These are phyloP conservation scores for Antennarius striatus DNA, from an alignment of 2,113 vertebrate species.

Conservation along the genomic window DNA sequence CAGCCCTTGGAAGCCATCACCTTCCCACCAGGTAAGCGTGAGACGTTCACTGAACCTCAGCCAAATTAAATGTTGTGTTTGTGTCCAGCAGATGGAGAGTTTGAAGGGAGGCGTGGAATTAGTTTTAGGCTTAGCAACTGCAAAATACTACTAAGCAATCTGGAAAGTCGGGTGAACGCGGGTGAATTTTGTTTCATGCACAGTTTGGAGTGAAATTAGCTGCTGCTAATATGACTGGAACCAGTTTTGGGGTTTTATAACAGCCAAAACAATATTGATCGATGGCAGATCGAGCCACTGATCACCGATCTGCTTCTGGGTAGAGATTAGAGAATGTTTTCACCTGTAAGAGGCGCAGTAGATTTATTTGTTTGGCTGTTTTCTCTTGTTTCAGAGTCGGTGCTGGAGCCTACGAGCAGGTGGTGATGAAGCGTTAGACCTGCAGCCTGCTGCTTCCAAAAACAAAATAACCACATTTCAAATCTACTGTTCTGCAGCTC, in stretches of 20 bases:
- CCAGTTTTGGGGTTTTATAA: too few species aligned
- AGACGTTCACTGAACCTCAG: background rate
- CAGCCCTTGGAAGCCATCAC: constrained; percentile 93
- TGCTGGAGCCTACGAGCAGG: constrained; percentile 95
- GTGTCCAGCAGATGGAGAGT: background rate
- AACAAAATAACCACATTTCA: background rate
- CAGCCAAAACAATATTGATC: too few species aligned
- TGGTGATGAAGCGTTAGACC: constrained; percentile 86
- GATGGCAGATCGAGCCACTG: too few species aligned
- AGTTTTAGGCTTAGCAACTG: too few species aligned
- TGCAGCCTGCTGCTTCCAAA: constrained; percentile 18
- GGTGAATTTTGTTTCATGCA: too few species aligned
- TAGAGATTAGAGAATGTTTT: too few species aligned
- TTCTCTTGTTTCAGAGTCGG: constrained; percentile 80
- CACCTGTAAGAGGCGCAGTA: too few species aligned
- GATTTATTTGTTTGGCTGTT: background rate
- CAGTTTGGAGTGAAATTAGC: too few species aligned
- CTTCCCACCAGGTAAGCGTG: constrained; percentile 85
- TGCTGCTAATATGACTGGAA: too few species aligned
- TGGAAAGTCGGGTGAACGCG: too few species aligned
- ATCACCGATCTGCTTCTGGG: too few species aligned
- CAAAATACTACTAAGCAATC: too few species aligned
- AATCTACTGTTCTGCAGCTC: constrained; percentile 35
- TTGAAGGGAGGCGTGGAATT: background rate
- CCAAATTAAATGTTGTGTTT: background rate